Evolutionary conservation across 2,797 vertebrate genomes (phyloP).

Genomic region (Cuniculus paca): DNA sequence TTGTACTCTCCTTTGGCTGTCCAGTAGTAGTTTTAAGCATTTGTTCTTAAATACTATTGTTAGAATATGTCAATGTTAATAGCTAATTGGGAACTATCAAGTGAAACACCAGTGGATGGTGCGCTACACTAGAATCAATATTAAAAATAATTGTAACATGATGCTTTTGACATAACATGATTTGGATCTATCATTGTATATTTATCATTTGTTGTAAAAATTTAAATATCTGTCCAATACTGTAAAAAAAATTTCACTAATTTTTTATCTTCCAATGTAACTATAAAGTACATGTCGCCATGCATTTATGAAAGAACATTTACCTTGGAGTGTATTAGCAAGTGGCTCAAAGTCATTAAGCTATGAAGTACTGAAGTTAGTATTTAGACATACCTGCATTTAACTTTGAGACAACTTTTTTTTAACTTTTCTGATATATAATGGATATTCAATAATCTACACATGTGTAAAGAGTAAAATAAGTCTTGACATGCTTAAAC

Average conservation of each 20-base stretch:
- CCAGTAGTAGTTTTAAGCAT: not conserved
- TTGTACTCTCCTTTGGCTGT: not conserved
- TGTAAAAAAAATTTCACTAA: not conserved
- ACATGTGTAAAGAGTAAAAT: not conserved
- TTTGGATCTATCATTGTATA: not conserved
- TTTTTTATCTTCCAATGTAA: not conserved
- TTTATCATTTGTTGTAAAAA: not conserved
- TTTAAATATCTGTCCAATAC: not conserved
- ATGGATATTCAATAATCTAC: not conserved
- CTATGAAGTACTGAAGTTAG: not conserved
- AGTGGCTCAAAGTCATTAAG: not conserved
- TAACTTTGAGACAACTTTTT: not conserved
- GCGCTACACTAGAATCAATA: not conserved
- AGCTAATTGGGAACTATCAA: not conserved
- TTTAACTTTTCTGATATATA: not conserved
- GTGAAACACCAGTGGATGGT: not conserved
- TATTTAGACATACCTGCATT: not conserved
- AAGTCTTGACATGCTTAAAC: not conserved
- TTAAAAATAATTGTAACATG: not conserved
- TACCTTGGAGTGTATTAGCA: not conserved
- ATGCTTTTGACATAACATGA: not conserved
- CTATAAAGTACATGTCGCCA: not conserved
- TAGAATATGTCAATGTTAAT: not conserved
- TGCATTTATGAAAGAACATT: not conserved
- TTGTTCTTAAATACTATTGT: conserved; percentile 11